Evolutionary conservation across 1,140 invertebrate genomes (phyloP).

Genomic region (Halotydeus destructor): DNA sequence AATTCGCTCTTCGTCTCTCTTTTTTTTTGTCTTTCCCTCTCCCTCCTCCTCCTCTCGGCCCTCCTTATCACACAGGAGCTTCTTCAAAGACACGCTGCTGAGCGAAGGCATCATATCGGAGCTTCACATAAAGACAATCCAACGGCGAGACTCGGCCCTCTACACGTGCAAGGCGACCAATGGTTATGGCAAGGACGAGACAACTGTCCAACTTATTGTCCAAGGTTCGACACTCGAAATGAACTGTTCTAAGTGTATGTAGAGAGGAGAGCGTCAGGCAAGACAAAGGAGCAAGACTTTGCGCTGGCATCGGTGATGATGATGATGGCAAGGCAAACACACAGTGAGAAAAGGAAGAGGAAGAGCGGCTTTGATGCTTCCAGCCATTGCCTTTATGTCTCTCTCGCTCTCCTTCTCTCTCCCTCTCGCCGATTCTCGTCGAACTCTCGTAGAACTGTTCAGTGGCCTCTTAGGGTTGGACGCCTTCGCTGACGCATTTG

Average conservation of each 20-base stretch:
- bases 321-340: no score
- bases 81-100: conserved; percentile 2
- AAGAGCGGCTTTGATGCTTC: no score
- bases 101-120: conserved; percentile 13
- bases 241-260: not conserved
- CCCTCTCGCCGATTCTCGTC: not conserved
- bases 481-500: no score
- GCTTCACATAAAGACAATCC: conserved; percentile 22
- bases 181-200: conserved; percentile 22
- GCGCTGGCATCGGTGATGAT: no score
- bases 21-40: not conserved
- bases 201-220: conserved; percentile 25
- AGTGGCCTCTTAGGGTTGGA: not conserved
- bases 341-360: no score
- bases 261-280: not conserved
- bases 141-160: conserved; percentile 25
- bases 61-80: not conserved
- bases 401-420: no score
- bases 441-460: not conserved
- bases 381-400: no score
- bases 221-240: conserved; percentile 28
- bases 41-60: not conserved
- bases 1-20: no score
- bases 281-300: no score
- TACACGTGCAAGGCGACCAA: conserved; percentile 27